Evolutionary conservation across 2,797 vertebrate species (phyloP), one percentile per base, ranked within the genome.

Genomic region (Staurois parvus): DNA sequence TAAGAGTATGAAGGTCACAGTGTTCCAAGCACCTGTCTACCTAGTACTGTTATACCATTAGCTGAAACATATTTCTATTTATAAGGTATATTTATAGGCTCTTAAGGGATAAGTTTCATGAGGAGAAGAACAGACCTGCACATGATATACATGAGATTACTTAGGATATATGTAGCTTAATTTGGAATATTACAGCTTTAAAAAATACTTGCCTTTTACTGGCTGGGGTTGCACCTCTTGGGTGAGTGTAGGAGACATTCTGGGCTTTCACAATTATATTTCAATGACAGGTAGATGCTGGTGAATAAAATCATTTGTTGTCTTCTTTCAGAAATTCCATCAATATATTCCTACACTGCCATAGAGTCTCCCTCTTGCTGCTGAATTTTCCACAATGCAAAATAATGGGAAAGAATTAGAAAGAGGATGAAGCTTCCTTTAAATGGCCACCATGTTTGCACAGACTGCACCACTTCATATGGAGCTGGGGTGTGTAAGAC

Each of bases 1-100:
- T 19, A 28, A 48, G 40, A 68, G 62, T 67, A 29, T 28, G 76
- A 68, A 68, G 64, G 76, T 79, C 76, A 79, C 76, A 40, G 76
- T 48, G 67, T 68, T 79, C 37, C 67, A 21, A 45, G 64, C 29
- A 30, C 40, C 29, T 66, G 66, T 48, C 62, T 68, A 48, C 28
- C 28, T 66, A 66, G 64, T 26, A 68, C 64, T 21, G 59, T 40
- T 32, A 13, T 59, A 30, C 17, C 40, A 79, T 45, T 29, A 68
- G 9, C 21, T 59, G 30, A 32, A 66, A 59, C 24, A 77, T 62
- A 62, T 28, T 62, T 62, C 40, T 40, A 29, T 78, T 37, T 42
- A 19, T 24, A n/a, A 66, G 19, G 11, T n/a, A 45, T 34, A 68
- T 48, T 37, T 67, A 48, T 15, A 42, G 62, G 37, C 67, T 79